phyloP scores from a whole-genome alignment of 2,797 vertebrate genomes.

The Limosa lapponica region DNA sequence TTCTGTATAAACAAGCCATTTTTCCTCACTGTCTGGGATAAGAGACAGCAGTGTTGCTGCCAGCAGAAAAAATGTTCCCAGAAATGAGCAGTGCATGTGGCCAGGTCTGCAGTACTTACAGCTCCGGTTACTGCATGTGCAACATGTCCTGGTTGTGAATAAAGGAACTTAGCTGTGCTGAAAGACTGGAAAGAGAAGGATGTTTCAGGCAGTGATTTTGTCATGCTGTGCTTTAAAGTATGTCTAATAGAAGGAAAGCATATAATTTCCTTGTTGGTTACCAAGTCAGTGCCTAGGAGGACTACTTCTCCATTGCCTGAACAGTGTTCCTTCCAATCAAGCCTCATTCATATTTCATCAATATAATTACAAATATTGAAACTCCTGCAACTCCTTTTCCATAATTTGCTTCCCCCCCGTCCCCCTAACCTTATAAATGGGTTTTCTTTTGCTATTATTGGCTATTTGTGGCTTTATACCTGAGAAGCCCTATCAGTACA shows the following conservation, averaged over 20 bases:
- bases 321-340: background rate
- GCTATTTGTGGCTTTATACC: background rate
- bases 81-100: background rate
- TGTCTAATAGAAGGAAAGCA: background rate
- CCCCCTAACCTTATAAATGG: background rate
- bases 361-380: background rate
- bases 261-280: background rate
- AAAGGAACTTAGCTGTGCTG: background rate
- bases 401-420: background rate
- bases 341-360: background rate
- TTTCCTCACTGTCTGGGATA: background rate
- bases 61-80: background rate
- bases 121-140: background rate
- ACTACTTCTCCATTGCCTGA: background rate
- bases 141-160: background rate
- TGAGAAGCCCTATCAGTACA: background rate
- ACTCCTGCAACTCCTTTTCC: background rate
- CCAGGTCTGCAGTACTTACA: background rate
- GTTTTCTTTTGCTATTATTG: background rate
- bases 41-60: background rate
- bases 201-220: background rate
- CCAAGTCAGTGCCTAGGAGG: background rate
- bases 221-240: background rate
- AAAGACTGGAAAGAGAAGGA: background rate
- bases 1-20: background rate